Evolutionary conservation across 2,888 invertebrate species (phyloP).

Genomic region (Azorinus chamasolen): DNA sequence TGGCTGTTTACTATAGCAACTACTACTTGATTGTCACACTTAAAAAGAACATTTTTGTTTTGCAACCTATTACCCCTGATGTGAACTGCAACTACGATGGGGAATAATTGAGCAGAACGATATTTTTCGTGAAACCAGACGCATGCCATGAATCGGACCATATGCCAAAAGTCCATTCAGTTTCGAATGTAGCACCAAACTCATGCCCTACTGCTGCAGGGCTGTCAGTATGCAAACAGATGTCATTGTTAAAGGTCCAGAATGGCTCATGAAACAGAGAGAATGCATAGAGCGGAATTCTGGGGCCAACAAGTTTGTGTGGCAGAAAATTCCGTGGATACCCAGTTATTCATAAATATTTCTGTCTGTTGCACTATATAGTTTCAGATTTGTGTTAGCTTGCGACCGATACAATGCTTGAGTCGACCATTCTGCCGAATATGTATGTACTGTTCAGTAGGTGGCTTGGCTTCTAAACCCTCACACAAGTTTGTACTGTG

Average conservation of each 20-base stretch:
- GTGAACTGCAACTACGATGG: slow-evolving; percentile 19
- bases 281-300: too few relatives aligned
- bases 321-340: too few relatives aligned
- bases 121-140: slow-evolving; percentile 11
- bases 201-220: slow-evolving; percentile 11
- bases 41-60: slow-evolving; percentile 25
- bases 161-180: slow-evolving; percentile 16
- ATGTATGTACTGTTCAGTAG: too few relatives aligned
- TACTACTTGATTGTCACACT: too few relatives aligned
- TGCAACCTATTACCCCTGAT: slow-evolving; percentile 18
- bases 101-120: slow-evolving; percentile 19
- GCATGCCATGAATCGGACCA: slow-evolving; percentile 25
- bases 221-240: slow-evolving; percentile 11
- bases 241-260: slow-evolving; percentile 25
- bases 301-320: too few relatives aligned
- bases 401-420: too few relatives aligned
- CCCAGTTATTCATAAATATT: too few relatives aligned
- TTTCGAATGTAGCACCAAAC: slow-evolving; percentile 24
- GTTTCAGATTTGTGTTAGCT: too few relatives aligned
- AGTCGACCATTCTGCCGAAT: too few relatives aligned
- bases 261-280: slow-evolving; percentile 23
- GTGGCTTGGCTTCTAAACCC: too few relatives aligned
- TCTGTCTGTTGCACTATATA: too few relatives aligned
- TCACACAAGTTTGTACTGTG: too few relatives aligned
- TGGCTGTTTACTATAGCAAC: slow-evolving; percentile 24